These are phyloP conservation scores for Tor tambroides DNA, from an alignment of 2,113 vertebrate species.

Conservation along the genomic window DNA sequence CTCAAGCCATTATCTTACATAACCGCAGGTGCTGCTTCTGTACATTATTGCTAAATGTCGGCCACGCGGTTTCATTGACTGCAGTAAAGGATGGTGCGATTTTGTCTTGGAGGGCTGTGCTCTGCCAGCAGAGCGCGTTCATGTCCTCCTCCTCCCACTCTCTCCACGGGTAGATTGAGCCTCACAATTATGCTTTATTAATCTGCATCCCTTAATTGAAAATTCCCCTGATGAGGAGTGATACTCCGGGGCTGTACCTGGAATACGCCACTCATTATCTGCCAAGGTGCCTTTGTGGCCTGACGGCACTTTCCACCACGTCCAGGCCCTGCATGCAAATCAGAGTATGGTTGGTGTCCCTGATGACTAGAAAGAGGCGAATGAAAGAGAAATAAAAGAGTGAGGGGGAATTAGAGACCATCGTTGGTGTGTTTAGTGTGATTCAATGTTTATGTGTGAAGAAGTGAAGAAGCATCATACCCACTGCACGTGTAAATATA, in stretches of 20 bases:
- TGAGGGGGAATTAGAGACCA: not conserved
- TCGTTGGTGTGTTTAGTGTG: not conserved
- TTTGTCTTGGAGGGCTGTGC: slow-evolving; percentile 17
- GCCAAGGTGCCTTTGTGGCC: slow-evolving; percentile 83
- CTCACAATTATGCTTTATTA: slow-evolving; percentile 80
- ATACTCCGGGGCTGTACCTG: slow-evolving; percentile 75
- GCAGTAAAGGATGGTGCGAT: not conserved
- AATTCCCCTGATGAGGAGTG: slow-evolving; percentile 69
- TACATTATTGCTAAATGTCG: not conserved
- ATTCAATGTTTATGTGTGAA: slow-evolving; percentile 14
- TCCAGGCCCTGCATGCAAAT: slow-evolving; percentile 54
- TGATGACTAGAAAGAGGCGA: slow-evolving; percentile 44
- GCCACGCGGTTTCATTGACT: slow-evolving; percentile 11
- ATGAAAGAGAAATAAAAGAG: slow-evolving; percentile 32
- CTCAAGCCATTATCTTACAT: slow-evolving; percentile 28
- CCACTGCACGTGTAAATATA: not conserved
- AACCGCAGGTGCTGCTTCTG: slow-evolving; percentile 14
- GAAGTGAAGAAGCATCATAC: not conserved
- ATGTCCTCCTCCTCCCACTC: slow-evolving; percentile 7
- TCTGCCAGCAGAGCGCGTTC: not conserved
- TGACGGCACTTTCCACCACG: slow-evolving; percentile 52
- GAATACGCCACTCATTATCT: slow-evolving; percentile 78
- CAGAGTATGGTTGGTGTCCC: slow-evolving; percentile 45
- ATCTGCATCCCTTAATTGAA: slow-evolving; percentile 84
- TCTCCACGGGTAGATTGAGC: slow-evolving; percentile 52